Percentiles rank a stretch among this genome's conserved stretches.
phyloP scores from a whole-genome alignment of 2,113 vertebrate species.

The Chascanopsetta lugubris region DNA sequence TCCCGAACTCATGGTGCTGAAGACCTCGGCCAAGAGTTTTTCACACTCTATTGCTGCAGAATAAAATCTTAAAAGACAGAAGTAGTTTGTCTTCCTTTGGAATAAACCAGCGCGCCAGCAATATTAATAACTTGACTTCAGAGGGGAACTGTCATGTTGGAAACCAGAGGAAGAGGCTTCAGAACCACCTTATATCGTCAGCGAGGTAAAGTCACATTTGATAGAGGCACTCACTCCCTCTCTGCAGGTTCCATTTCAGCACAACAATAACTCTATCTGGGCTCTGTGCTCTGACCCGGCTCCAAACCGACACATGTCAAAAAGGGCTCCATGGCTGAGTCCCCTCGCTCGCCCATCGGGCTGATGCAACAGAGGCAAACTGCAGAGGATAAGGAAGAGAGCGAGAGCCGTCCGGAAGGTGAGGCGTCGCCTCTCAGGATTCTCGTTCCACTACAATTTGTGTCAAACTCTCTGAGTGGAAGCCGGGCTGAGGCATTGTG shows the following conservation, averaged over 20 bases:
- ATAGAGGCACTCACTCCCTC: conserved; percentile 7
- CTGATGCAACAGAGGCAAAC: conserved; percentile 41
- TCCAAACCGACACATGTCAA: conserved; percentile 36
- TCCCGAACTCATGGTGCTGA: too few relatives aligned
- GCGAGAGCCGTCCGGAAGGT: conserved; percentile 47
- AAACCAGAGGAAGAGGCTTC: too few relatives aligned
- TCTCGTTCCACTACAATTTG: conserved; percentile 33
- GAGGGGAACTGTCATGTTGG: background rate
- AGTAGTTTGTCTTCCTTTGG: too few relatives aligned
- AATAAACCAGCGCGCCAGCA: too few relatives aligned
- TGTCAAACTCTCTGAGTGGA: conserved; percentile 34
- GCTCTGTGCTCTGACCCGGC: conserved; percentile 25
- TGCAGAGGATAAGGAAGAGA: conserved; percentile 43
- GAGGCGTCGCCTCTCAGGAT: conserved; percentile 33
- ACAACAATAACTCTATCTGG: conserved; percentile 28
- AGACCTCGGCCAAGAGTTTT: too few relatives aligned
- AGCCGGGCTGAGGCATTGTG: conserved; percentile 4
- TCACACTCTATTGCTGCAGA: too few relatives aligned
- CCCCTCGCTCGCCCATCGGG: conserved; percentile 22
- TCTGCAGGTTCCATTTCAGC: conserved; percentile 15
- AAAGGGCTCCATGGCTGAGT: conserved; percentile 35
- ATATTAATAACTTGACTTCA: background rate
- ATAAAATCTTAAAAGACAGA: too few relatives aligned
- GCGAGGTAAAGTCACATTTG: background rate
- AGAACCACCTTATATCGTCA: background rate